A percentile compares a stretch with the other conserved stretches of the same genome.
These are phyloP conservation scores for Lasioglossum baleicum DNA, from an alignment of 1,140 invertebrate genomes.

Conservation along the genomic window DNA sequence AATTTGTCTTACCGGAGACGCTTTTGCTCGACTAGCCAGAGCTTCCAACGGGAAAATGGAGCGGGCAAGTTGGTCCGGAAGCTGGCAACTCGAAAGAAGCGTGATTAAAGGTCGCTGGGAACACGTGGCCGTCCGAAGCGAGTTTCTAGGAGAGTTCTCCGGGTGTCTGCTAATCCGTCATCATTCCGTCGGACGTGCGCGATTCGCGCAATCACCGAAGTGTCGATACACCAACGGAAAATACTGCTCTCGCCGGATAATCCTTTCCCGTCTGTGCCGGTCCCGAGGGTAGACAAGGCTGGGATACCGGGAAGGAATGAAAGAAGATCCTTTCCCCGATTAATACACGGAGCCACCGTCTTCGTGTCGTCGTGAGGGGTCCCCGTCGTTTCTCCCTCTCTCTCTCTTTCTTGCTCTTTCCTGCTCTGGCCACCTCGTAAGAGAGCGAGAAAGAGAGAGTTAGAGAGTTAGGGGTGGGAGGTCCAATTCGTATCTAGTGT, in stretches of 20 bases:
- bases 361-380: too few species aligned
- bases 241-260: slow-evolving; percentile 54
- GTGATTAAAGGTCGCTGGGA: too few species aligned
- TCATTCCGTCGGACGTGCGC: slow-evolving; percentile 13
- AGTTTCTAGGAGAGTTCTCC: too few species aligned
- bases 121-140: too few species aligned
- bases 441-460: slow-evolving; percentile 13
- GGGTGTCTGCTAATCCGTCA: slow-evolving; percentile 10
- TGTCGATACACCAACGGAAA: slow-evolving; percentile 56
- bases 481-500: slow-evolving; percentile 76
- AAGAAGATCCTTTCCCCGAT: too few species aligned
- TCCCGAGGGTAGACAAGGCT: slow-evolving; percentile 22
- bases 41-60: too few species aligned
- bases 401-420: neutral
- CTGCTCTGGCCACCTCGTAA: neutral
- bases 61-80: too few species aligned
- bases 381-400: neutral
- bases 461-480: slow-evolving; percentile 24
- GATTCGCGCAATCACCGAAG: slow-evolving; percentile 57
- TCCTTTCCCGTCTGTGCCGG: slow-evolving; percentile 53
- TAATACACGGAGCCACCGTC: too few species aligned
- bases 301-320: slow-evolving; percentile 22
- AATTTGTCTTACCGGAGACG: too few species aligned
- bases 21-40: too few species aligned
- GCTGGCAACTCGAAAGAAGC: too few species aligned